Evolutionary conservation across 2,888 invertebrate genomes (phyloP).

Genomic region (Netelia virgata): DNA sequence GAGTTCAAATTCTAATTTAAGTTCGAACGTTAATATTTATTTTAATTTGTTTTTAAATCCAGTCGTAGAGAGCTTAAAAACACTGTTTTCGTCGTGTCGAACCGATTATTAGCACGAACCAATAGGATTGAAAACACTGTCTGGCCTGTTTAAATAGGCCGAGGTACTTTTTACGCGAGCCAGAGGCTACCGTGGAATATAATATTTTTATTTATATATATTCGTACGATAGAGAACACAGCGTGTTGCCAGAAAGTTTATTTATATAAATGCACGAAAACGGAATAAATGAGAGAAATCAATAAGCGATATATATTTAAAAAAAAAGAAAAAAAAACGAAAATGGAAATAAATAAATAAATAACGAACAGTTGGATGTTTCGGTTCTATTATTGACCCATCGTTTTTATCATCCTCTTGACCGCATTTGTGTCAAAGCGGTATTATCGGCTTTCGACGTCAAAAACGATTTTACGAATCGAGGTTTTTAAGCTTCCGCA

Average conservation of each 20-base stretch:
- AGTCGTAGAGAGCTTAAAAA: not conserved
- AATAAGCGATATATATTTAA: conserved; percentile 10
- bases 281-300: not conserved
- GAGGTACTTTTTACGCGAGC: not conserved
- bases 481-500: not conserved
- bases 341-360: not conserved
- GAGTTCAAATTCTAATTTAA: too few species aligned
- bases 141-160: not conserved
- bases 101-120: not conserved
- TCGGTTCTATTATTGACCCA: not conserved
- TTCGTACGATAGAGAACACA: not conserved
- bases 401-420: not conserved
- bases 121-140: not conserved
- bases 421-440: not conserved
- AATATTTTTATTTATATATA: not conserved
- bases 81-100: not conserved
- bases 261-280: not conserved
- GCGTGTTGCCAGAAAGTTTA: not conserved
- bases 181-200: not conserved
- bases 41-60: too few species aligned
- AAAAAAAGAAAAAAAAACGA: conserved; percentile 8
- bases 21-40: too few species aligned
- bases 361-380: not conserved
- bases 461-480: not conserved
- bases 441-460: not conserved